A percentile compares a stretch with the other conserved stretches of the same genome.
Evolutionary conservation across 2,113 vertebrate genomes (phyloP).

Genomic region (Xiphorhynchus elegans): DNA sequence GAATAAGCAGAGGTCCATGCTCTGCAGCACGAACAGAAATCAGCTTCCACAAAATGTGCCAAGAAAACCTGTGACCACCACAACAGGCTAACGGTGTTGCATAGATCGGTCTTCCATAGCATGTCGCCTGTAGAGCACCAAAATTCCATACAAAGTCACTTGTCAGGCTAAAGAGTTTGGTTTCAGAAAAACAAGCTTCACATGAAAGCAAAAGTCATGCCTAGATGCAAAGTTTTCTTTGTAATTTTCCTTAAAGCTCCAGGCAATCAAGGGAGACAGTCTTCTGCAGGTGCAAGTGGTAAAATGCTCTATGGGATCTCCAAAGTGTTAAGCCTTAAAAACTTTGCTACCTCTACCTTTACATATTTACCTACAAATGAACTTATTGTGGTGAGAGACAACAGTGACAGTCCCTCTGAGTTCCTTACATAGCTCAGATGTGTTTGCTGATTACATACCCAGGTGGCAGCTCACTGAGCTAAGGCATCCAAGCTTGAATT

Average conservation of each 20-base stretch:
- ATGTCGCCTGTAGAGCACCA: not conserved
- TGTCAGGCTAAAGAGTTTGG: not conserved
- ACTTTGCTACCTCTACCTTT: not conserved
- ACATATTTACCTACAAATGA: not conserved
- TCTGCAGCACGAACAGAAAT: not conserved
- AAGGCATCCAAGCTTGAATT: not conserved
- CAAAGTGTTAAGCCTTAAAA: not conserved
- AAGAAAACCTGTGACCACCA: not conserved
- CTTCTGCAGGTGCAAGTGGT: not conserved
- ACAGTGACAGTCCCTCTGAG: not conserved
- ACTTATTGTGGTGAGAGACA: not conserved
- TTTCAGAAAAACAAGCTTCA: not conserved
- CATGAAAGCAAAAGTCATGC: not conserved
- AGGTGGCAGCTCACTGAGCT: not conserved
- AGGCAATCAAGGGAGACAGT: not conserved
- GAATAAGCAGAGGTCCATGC: not conserved
- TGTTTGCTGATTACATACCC: not conserved
- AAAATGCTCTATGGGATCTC: not conserved
- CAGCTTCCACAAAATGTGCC: not conserved
- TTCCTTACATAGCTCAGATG: not conserved
- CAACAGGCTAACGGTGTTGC: not conserved
- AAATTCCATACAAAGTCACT: not conserved
- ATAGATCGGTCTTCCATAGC: not conserved
- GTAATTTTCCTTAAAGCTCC: not conserved
- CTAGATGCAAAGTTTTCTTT: not conserved